Evolutionary conservation across 1,140 invertebrate genomes (phyloP).

Genomic region (Dendrolimus kikuchii): DNA sequence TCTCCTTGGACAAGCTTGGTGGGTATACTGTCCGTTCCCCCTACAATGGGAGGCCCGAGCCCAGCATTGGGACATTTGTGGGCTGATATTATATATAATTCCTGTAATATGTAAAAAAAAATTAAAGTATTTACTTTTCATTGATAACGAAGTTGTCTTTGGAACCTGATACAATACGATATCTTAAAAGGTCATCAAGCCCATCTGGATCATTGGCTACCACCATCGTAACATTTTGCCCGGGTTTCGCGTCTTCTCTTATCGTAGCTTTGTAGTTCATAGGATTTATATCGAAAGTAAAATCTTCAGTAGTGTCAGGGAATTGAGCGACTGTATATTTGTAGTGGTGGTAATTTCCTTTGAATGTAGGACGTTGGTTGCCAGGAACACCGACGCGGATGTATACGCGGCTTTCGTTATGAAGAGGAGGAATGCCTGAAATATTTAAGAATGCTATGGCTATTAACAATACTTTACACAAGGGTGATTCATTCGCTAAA

Average conservation of each 20-base stretch:
- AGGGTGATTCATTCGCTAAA: too few relatives aligned
- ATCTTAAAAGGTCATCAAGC: constrained; percentile 78
- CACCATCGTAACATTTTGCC: constrained; percentile 80
- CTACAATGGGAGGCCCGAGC: too few relatives aligned
- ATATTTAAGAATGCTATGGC: constrained; percentile 2
- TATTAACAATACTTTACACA: too few relatives aligned
- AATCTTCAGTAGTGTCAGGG: constrained; percentile 51
- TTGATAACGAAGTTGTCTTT: constrained; percentile 88
- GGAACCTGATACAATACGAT: constrained; percentile 81
- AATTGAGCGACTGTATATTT: constrained; percentile 47
- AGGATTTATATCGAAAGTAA: constrained; percentile 70
- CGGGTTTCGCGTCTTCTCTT: constrained; percentile 78
- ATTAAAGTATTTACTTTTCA: constrained; percentile 71
- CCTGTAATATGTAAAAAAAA: not conserved
- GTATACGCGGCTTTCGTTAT: constrained; percentile 77
- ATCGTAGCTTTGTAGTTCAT: constrained; percentile 80
- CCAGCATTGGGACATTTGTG: too few relatives aligned
- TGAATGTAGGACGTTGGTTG: constrained; percentile 84
- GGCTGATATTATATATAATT: too few relatives aligned
- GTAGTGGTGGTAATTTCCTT: constrained; percentile 77
- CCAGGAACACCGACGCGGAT: constrained; percentile 83
- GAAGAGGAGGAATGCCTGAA: constrained; percentile 74
- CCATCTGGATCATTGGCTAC: constrained; percentile 84
- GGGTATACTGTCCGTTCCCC: too few relatives aligned
- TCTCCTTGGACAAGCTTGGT: too few relatives aligned